Base-by-base conservation (phyloP, 37 sponge, comb jelly and placozoan species). In the Aphrocallistes beatrix region DNA sequence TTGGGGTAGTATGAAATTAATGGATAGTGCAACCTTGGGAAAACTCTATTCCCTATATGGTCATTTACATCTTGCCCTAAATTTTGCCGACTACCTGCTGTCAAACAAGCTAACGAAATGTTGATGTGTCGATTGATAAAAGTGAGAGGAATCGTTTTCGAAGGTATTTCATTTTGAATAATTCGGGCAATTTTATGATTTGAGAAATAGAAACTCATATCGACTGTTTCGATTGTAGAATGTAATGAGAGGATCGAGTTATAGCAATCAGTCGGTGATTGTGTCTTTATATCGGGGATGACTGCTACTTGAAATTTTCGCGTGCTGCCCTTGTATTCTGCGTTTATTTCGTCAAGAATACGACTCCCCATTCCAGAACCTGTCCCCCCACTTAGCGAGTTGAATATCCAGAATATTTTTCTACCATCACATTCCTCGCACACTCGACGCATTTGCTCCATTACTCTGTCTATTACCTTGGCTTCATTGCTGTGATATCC, bases 341-440 rank as follows among this genome's bases (percentile, higher is more conserved):
- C 8, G 75, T 60, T 60, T 32, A 60, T 60, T 60, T 60, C 75
- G 34, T 60, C 75, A 32, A 60, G 3, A 3, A 60, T 13, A 3
- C 10, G n/a, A 60, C 75, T 60, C 21, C 75, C 75, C n/a, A 60
- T 25, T 60, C 75, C 75, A 60, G 75, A 60, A 13, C 75, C 21
- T 60, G 75, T 60, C 8, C 75, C 75, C 8, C 75, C 75, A 60
- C 21, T 60, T 19, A 60, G 75, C 25, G 75, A 60, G 34, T 60
- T 21, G n/a, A 60, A 60, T 60, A 60, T 60, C 75, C 75, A 60
- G 21, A 60, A 60, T 60, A 60, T 60, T 60, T 60, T 60, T 6
- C 21, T 60, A 3, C 75, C 34, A 60, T 60, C 75, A 60, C 32
- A 32, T 60, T 32, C 17, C 34, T 60, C 75, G n/a, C 75, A 60